Percentiles rank a stretch among this genome's conserved stretches.
Evolutionary conservation across 2,113 vertebrate species (phyloP).

Genomic region (Paradoxurus hermaphroditus): DNA sequence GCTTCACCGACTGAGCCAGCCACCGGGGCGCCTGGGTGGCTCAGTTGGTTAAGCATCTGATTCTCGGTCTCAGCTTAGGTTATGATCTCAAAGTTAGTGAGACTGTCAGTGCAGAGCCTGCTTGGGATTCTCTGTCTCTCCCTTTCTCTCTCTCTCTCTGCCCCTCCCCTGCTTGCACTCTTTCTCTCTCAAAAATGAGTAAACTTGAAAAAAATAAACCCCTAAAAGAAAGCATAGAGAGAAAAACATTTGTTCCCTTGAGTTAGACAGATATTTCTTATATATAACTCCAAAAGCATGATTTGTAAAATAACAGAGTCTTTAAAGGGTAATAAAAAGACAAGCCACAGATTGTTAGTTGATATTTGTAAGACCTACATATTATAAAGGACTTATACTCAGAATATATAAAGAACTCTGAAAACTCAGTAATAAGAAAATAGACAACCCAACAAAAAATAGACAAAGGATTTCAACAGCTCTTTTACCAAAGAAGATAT

Average conservation of each 20-base stretch:
- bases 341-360: background rate
- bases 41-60: too few relatives aligned
- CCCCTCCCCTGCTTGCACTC: too few relatives aligned
- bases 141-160: too few relatives aligned
- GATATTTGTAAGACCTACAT: background rate
- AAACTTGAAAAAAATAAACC: background rate
- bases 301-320: background rate
- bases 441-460: background rate
- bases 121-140: too few relatives aligned
- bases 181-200: too few relatives aligned
- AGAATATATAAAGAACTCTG: background rate
- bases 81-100: too few relatives aligned
- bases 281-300: background rate
- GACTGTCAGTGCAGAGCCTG: too few relatives aligned
- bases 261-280: background rate
- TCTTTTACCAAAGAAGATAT: background rate
- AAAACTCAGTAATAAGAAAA: background rate
- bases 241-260: background rate
- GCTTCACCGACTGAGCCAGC: too few relatives aligned
- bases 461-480: background rate
- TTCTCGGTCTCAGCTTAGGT: too few relatives aligned
- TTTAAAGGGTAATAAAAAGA: conserved; percentile 13
- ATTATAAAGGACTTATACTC: background rate
- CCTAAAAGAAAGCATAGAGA: background rate
- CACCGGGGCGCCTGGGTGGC: too few relatives aligned